Base-by-base conservation (phyloP, 2,888 invertebrate genomes). In the Apotomis capreana region DNA sequence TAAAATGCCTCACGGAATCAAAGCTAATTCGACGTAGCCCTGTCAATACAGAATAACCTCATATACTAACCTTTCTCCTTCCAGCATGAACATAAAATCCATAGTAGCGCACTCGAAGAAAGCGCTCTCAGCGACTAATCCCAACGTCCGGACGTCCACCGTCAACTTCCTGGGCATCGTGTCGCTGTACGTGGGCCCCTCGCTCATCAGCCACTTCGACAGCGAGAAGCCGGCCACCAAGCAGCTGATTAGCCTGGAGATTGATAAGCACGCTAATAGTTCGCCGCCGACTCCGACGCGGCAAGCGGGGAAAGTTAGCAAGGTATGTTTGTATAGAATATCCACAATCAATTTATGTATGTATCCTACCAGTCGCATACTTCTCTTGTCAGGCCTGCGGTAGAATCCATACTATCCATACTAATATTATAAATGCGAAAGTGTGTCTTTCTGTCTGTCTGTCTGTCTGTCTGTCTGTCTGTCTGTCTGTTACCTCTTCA, bases 201-300 rank as follows among this genome's bases (percentile, higher is more conserved):
- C 94, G 1, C 84, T 98, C 0, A 94, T 97, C 77, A 94, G 94
- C 80, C 96, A 97, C 83, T 97, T 98, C 80, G 98, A 98, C 78
- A 95, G 95, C 76, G 98, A 98, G 86, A 98, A 98, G 82, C 95
- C 97, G 0, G 96, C 97, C 0, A 90, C 98, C 0, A 95, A 96
- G 60, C 97, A 97, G 78, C 96, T 97, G 84, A 97, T 98, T 73
- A 96, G 97, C 84, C 94, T 96, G 26, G 98, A 98, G 85, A 95
- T 97, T 80, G 97, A 97, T 74, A 98, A 98, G 86, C 94, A 96
- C 78, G 94, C 95, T 3, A 97, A 96, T 37, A 95, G 96, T 79
- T 95, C 95, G 73, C 96, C 97, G 0, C 97, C 97, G 0, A 93
- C 95, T n/a, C 96, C 97, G 0, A 95, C 94, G 0, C 91, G 96